phyloP scores from a whole-genome alignment of 2,888 invertebrate genomes.

The Eustalomyia histrio region DNA sequence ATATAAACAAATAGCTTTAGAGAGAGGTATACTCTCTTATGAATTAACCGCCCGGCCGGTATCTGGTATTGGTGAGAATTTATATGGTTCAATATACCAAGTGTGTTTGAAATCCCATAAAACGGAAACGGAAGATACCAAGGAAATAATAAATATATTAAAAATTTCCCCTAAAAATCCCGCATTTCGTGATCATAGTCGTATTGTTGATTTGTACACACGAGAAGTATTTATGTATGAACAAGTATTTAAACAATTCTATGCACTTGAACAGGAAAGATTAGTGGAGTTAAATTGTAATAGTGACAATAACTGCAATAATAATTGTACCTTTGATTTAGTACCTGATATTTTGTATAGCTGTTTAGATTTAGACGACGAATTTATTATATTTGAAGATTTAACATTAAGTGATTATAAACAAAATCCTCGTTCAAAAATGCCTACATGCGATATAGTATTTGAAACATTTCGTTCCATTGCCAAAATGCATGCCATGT shows the following conservation, averaged over 20 bases:
- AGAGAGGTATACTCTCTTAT: conserved; percentile 49
- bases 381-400: conserved; percentile 75
- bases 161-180: conserved; percentile 74
- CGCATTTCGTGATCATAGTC: conserved; percentile 72
- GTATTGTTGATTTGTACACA: conserved; percentile 71
- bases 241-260: conserved; percentile 69
- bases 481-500: conserved; percentile 80
- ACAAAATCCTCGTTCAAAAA: conserved; percentile 74
- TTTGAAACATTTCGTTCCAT: conserved; percentile 78
- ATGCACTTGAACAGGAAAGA: conserved; percentile 23
- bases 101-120: conserved; percentile 59
- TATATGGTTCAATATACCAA: conserved; percentile 69
- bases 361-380: conserved; percentile 68
- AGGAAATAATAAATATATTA: conserved; percentile 65
- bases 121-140: conserved; percentile 19
- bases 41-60: conserved; percentile 50
- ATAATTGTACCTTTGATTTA: conserved; percentile 55
- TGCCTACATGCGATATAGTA: conserved; percentile 77
- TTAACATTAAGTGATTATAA: conserved; percentile 66
- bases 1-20: conserved; percentile 52
- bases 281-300: conserved; percentile 7
- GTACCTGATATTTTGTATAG: conserved; percentile 69
- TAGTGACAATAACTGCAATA: neutral
- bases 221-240: conserved; percentile 75
- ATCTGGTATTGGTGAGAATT: conserved; percentile 69